Evolutionary conservation across 2,888 invertebrate species (phyloP).

Genomic region (Acronicta leporina): DNA sequence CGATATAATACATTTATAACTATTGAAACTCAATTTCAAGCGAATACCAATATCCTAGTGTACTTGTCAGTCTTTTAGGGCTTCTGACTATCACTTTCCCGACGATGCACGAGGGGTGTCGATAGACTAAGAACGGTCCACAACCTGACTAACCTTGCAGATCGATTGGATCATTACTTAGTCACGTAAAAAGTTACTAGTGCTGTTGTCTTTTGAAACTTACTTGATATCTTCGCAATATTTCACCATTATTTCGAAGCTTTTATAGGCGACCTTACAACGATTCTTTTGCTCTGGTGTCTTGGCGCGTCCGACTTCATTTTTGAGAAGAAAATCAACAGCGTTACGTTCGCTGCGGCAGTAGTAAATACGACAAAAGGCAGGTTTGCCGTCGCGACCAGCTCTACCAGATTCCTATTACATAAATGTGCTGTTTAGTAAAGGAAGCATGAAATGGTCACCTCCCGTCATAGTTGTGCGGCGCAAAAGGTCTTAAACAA

Average conservation of each 20-base stretch:
- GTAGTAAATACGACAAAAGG: conserved; percentile 98
- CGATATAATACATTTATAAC: no score
- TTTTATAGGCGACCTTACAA: conserved; percentile 91
- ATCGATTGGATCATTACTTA: no score
- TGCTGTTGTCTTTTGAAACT: conserved; percentile 50
- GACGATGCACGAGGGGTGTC: no score
- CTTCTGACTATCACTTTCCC: no score
- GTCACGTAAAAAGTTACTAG: no score
- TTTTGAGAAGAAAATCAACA: conserved; percentile 93
- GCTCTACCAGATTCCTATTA: conserved; percentile 97
- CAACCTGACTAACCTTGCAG: no score
- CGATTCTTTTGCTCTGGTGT: conserved; percentile 88
- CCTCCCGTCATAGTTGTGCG: no score
- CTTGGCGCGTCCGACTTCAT: conserved; percentile 91
- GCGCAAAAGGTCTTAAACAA: no score
- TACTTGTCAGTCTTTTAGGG: no score
- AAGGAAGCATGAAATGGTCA: background rate
- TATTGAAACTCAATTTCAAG: no score
- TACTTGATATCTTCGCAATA: conserved; percentile 95
- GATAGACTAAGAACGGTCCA: no score
- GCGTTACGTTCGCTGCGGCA: conserved; percentile 94
- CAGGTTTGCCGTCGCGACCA: conserved; percentile 97
- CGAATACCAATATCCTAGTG: no score
- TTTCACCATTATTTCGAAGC: conserved; percentile 95
- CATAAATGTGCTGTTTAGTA: conserved; percentile 3